Evolutionary conservation across 2,888 invertebrate genomes (phyloP).

Genomic region (Phalera bucephala): DNA sequence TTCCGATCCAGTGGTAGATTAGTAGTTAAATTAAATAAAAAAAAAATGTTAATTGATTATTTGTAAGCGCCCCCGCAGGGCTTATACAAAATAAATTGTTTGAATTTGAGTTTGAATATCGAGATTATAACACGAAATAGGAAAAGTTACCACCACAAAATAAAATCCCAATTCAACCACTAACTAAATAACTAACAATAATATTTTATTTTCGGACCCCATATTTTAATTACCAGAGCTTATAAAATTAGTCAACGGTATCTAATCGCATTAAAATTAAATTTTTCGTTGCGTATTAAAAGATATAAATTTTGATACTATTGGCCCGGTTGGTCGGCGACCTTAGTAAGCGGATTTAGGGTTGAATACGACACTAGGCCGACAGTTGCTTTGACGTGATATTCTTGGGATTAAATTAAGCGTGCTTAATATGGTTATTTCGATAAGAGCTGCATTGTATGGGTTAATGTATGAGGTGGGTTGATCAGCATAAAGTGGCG

Average conservation of each 20-base stretch:
- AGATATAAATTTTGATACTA: conserved; percentile 20
- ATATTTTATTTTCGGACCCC: conserved; percentile 10
- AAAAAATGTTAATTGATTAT: too few species aligned
- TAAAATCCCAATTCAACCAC: too few species aligned
- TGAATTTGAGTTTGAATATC: too few species aligned
- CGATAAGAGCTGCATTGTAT: conserved; percentile 40
- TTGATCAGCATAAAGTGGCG: too few species aligned
- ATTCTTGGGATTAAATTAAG: conserved; percentile 66
- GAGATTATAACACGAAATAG: too few species aligned
- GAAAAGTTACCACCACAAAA: too few species aligned
- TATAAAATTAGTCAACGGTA: conserved; percentile 11
- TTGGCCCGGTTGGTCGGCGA: conserved; percentile 22
- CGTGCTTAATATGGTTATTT: conserved; percentile 67
- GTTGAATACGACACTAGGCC: conserved; percentile 55
- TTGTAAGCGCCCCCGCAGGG: too few species aligned
- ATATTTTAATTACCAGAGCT: conserved; percentile 26
- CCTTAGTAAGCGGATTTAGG: conserved; percentile 28
- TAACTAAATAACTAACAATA: too few species aligned
- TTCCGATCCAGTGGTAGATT: too few species aligned
- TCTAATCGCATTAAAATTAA: conserved; percentile 41
- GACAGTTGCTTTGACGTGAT: conserved; percentile 60
- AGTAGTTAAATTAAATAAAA: too few species aligned
- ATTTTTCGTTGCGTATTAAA: conserved; percentile 18
- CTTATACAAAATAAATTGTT: too few species aligned
- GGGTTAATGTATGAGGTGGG: too few species aligned